phyloP scores from a whole-genome alignment of 2,888 invertebrate species.

The Agrypnus murinus region DNA sequence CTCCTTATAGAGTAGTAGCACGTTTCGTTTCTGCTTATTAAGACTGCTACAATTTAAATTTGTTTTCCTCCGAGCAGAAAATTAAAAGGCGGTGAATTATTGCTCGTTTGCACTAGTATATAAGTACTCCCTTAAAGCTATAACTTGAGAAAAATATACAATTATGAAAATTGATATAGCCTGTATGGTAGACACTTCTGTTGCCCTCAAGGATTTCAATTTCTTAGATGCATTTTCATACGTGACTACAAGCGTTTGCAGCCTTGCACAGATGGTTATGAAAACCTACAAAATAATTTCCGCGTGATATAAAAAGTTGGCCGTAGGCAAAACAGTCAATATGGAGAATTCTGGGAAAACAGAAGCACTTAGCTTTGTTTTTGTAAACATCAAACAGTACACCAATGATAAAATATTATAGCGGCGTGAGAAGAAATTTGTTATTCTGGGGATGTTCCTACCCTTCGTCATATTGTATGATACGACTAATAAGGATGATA shows the following conservation, averaged over 20 bases:
- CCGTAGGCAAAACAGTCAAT: not conserved
- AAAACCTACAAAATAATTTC: not conserved
- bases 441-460: no score
- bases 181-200: not conserved
- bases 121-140: not conserved
- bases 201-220: not conserved
- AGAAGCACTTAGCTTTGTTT: no score
- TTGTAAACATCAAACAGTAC: no score
- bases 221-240: constrained; percentile 6
- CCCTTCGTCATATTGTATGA: no score
- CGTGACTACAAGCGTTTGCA: not conserved
- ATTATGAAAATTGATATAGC: not conserved
- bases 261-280: not conserved
- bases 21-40: constrained; percentile 18
- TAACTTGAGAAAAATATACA: not conserved
- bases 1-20: constrained; percentile 1
- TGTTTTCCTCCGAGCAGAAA: not conserved
- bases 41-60: not conserved
- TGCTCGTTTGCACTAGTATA: not conserved
- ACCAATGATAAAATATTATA: no score
- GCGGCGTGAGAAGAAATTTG: no score
- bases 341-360: no score
- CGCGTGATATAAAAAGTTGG: not conserved
- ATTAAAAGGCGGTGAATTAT: not conserved
- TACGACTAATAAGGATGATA: no score